These are phyloP conservation scores for Sinonovacula constricta DNA, from an alignment of 1,140 invertebrate species.

Conservation along the genomic window DNA sequence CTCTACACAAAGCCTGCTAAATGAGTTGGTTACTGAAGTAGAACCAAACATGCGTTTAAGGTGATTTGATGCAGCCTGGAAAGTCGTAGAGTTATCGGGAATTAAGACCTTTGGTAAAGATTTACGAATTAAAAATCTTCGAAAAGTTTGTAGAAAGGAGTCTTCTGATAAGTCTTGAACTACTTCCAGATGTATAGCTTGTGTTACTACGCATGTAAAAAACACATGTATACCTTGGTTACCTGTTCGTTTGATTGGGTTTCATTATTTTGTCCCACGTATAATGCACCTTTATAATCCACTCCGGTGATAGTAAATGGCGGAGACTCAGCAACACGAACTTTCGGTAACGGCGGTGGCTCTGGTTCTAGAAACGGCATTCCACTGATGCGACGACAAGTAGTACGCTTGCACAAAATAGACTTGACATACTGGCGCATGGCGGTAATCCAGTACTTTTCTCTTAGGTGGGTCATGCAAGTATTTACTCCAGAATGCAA, in stretches of 20 bases:
- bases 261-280: too few species aligned
- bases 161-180: slow-evolving; percentile 10
- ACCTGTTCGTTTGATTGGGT: too few species aligned
- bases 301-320: slow-evolving; percentile 25
- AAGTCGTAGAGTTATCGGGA: slow-evolving; percentile 28
- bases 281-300: slow-evolving; percentile 15
- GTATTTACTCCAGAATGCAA: neutral
- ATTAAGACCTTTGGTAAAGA: slow-evolving; percentile 21
- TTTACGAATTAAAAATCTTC: too few species aligned
- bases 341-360: neutral
- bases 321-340: neutral
- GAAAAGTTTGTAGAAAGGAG: slow-evolving; percentile 23
- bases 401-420: neutral
- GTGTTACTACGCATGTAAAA: slow-evolving; percentile 18
- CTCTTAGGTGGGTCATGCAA: neutral
- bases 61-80: neutral
- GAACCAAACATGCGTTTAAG: slow-evolving; percentile 15
- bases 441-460: neutral
- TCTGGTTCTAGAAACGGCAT: neutral
- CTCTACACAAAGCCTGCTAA: too few species aligned
- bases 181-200: slow-evolving; percentile 32
- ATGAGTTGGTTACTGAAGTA: too few species aligned
- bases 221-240: too few species aligned
- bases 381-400: neutral
- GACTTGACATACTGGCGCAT: neutral